These are phyloP conservation scores for Alviniconcha marisindica DNA, from an alignment of 1,140 invertebrate species.

Conservation along the genomic window DNA sequence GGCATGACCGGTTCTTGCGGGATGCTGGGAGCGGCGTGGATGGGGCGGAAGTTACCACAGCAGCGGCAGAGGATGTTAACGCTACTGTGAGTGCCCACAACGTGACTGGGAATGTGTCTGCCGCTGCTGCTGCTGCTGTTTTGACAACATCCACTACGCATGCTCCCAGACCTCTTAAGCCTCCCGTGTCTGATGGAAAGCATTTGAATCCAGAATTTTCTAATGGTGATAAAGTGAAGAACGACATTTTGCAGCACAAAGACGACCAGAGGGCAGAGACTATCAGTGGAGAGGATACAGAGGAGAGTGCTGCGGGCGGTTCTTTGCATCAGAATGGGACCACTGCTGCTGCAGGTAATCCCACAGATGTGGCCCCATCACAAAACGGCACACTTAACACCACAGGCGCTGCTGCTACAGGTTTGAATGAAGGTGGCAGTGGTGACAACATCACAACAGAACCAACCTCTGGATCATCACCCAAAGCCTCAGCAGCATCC, in stretches of 20 bases:
- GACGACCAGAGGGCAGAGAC: not conserved
- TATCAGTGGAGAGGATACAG: too few species aligned
- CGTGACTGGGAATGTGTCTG: not conserved
- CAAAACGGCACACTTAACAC: too few species aligned
- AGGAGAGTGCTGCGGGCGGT: too few species aligned
- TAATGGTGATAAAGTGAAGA: constrained; percentile 38
- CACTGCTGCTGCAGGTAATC: too few species aligned
- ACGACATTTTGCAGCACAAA: constrained; percentile 23
- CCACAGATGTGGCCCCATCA: too few species aligned
- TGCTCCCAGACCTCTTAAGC: constrained; percentile 41
- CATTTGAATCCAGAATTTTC: constrained; percentile 36
- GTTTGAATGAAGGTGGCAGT: not conserved
- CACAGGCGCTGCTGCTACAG: not conserved
- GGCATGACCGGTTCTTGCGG: too few species aligned
- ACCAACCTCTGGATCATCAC: not conserved
- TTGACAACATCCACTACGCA: constrained; percentile 36
- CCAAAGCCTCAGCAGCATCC: not conserved
- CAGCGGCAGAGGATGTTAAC: not conserved
- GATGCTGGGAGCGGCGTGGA: not conserved
- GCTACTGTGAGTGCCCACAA: not conserved
- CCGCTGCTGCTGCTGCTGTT: not conserved
- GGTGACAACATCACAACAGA: too few species aligned
- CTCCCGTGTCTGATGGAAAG: constrained; percentile 42
- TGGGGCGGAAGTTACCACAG: not conserved
- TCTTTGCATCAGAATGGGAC: too few species aligned